Evolutionary conservation across 2,888 invertebrate species (phyloP), one percentile per base, ranked within the genome.

Genomic region (Chalcis sispes): DNA sequence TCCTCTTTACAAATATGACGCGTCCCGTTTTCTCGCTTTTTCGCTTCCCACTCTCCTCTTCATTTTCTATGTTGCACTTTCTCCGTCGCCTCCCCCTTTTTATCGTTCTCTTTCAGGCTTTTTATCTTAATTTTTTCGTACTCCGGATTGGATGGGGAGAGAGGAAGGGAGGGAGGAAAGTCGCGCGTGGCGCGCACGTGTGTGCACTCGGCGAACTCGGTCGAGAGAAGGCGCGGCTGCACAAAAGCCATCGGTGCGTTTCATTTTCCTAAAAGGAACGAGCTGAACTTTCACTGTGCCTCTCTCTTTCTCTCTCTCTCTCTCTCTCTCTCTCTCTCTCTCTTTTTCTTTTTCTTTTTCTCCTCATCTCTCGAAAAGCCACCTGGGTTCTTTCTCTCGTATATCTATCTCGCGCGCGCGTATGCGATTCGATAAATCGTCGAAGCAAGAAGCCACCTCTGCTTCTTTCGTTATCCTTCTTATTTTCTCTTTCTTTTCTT

Each of bases 261-360:
- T 74, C 67, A 77, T 71, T 77, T 74, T 48, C 71, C 74, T 77
- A 77, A 74, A 71, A 77, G 74, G 67, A 67, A 59, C n/a, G 50
- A 54, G 48, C 65, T n/a, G n/a, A n/a, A n/a, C n/a, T n/a, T n/a
- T n/a, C n/a, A n/a, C n/a, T n/a, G n/a, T n/a, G n/a, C n/a, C n/a
- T n/a, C n/a, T n/a, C n/a, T n/a, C n/a, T n/a, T n/a, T n/a, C n/a
- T n/a, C n/a, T n/a, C n/a, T n/a, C n/a, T n/a, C n/a, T n/a, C n/a
- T n/a, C n/a, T n/a, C n/a, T n/a, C n/a, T n/a, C n/a, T n/a, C n/a
- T n/a, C n/a, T n/a, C n/a, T n/a, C n/a, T n/a, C n/a, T n/a, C n/a
- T n/a, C n/a, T 59, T 36, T 61, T 72, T 73, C 71, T n/a, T n/a
- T n/a, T n/a, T 66, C 75, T 40, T n/a, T 18, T 25, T 15, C 50